Base-by-base conservation (phyloP, 2,888 invertebrate genomes). In the Erynnis tages region DNA sequence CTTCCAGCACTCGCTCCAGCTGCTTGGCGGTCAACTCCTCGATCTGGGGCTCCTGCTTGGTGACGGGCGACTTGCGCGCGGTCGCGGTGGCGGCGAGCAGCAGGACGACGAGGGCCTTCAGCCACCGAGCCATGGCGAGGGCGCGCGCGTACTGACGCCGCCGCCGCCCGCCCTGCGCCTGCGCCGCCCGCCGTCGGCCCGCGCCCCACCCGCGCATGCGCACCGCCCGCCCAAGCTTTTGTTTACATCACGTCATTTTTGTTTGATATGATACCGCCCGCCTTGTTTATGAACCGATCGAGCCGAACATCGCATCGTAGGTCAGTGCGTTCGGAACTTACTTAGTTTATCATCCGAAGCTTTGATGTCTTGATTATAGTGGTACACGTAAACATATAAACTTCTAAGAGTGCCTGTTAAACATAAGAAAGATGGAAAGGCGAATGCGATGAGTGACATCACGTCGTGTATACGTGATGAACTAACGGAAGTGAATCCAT, bases 21-120 rank as follows among this genome's bases (percentile, higher is more conserved):
- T 96, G 96, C 90, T 96, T 97, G 82, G 95, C 94, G 88, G 95
- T 96, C 91, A 97, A 96, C 91, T 97, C 96, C 91, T 97, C 96
- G 91, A 97, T 97, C 90, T 95, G 94, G 82, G 96, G 93, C 78
- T 94, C 94, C 69, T 68, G 62, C 63, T 78, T 66, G 66, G 76
- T 69, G 66, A 77, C 82, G 68, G 88, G 85, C 61, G 88, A 85
- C 62, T 88, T 90, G 76, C 83, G 77, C 79, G 86, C 81, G 75
- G 81, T 78, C 79, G 76, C 83, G 85, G 85, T 79, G 69, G 76
- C 83, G 82, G 86, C 81, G 74, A 91, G 88, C 81, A 91, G 88
- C 82, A 91, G 82, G 71, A 86, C 74, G 71, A 82, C 80, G 69
- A 87, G 76, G 77, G 82, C 84, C 81, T 79, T 76, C 80, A 86